Evolutionary conservation across 2,797 vertebrate species (phyloP).

Genomic region (Etheostoma perlongum): DNA sequence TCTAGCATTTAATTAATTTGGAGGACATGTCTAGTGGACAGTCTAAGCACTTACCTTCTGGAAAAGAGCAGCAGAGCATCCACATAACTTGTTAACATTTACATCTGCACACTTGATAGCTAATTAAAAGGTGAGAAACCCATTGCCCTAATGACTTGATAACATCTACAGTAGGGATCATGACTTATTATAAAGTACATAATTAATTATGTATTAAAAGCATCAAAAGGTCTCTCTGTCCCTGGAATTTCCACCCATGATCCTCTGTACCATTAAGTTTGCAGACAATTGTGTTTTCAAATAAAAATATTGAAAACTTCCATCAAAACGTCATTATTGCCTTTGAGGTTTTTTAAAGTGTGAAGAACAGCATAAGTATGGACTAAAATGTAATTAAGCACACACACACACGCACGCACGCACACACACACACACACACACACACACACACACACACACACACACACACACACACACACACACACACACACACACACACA

Average conservation of each 20-base stretch:
- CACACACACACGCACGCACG: neutral
- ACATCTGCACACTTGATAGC: slow-evolving; percentile 7
- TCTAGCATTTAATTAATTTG: neutral
- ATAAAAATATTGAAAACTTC: neutral
- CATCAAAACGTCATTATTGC: neutral
- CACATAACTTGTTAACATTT: slow-evolving; percentile 22
- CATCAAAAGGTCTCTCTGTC: neutral
- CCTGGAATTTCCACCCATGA: neutral
- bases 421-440: neutral
- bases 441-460: too few species aligned
- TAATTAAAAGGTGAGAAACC: slow-evolving; percentile 48
- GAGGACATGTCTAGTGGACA: neutral
- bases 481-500: neutral
- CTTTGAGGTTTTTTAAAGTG: neutral
- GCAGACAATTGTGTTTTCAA: neutral
- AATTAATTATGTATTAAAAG: slow-evolving; percentile 47
- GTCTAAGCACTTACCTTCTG: neutral
- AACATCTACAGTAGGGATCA: slow-evolving; percentile 24
- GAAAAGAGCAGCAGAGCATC: slow-evolving; percentile 18
- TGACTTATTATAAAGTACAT: slow-evolving; percentile 6
- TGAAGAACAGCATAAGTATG: slow-evolving; percentile 5
- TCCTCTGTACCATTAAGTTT: neutral
- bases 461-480: too few species aligned
- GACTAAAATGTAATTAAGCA: slow-evolving; percentile 3
- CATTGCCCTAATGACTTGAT: slow-evolving; percentile 32